These are phyloP conservation scores for Phyllopteryx taeniolatus DNA, from an alignment of 2,113 vertebrate species.

Conservation along the genomic window DNA sequence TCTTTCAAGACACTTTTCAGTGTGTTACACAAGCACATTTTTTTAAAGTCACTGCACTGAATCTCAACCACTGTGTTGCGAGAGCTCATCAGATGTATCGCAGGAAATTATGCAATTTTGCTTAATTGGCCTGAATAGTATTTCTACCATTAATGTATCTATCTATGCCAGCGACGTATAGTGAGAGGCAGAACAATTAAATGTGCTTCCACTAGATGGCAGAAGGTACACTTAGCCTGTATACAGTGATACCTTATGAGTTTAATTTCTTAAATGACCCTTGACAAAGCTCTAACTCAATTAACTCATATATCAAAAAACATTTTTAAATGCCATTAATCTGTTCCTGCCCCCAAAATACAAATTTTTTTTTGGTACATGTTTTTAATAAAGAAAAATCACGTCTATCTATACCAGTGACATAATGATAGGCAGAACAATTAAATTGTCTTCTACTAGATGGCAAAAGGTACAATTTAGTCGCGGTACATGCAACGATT, in stretches of 20 bases:
- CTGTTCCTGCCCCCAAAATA: not conserved
- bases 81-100: not conserved
- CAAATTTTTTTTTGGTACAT: not conserved
- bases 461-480: not conserved
- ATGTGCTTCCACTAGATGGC: not conserved
- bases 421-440: not conserved
- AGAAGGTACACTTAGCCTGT: not conserved
- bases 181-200: not conserved
- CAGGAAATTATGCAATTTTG: not conserved
- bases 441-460: not conserved
- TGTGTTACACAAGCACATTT: too few relatives aligned
- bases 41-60: not conserved
- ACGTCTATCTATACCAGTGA: not conserved
- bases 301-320: not conserved
- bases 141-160: not conserved
- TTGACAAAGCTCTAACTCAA: too few relatives aligned
- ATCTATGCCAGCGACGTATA: too few relatives aligned
- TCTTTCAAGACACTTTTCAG: not conserved
- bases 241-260: not conserved
- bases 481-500: too few relatives aligned
- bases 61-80: not conserved
- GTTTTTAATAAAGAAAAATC: not conserved
- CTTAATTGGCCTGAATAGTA: not conserved
- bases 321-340: not conserved
- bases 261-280: not conserved